Evolutionary conservation across 2,113 vertebrate species (phyloP).

Genomic region (Odocoileus hemionus): DNA sequence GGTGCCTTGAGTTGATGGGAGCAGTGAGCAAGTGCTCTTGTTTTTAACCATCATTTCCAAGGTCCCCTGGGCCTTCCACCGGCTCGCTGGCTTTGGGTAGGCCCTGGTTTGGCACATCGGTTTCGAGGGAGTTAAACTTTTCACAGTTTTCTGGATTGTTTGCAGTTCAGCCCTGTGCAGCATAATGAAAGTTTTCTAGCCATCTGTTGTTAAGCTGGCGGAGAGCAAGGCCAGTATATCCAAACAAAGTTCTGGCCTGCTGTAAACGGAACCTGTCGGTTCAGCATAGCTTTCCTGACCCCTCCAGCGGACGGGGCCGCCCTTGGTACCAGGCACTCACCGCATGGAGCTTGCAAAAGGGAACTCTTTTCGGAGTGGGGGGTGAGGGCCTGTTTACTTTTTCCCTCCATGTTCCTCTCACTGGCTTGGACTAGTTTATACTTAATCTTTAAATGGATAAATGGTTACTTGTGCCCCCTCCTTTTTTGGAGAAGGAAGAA

Average conservation of each 20-base stretch:
- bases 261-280: constrained; percentile 94
- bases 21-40: constrained; percentile 47
- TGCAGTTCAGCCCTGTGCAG: constrained; percentile 83
- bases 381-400: constrained; percentile 88
- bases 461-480: constrained; percentile 30
- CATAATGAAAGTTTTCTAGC: constrained; percentile 91
- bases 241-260: constrained; percentile 91
- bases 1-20: constrained; percentile 64
- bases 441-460: constrained; percentile 83
- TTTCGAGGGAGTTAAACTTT: constrained; percentile 83
- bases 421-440: constrained; percentile 82
- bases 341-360: constrained; percentile 75
- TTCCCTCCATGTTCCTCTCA: constrained; percentile 82
- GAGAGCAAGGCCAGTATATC: constrained; percentile 91
- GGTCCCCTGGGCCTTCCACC: neutral
- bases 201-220: constrained; percentile 96
- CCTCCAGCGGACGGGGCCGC: constrained; percentile 79
- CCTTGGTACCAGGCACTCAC: constrained; percentile 89
- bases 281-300: constrained; percentile 91
- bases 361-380: constrained; percentile 78
- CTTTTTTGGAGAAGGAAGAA: neutral
- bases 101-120: constrained; percentile 58
- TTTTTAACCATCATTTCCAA: constrained; percentile 52
- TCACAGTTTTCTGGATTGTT: constrained; percentile 85
- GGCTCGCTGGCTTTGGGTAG: neutral